Conservation (phyloP, 1,140 invertebrate genomes). For the Euwallacea fornicatus region DNA sequence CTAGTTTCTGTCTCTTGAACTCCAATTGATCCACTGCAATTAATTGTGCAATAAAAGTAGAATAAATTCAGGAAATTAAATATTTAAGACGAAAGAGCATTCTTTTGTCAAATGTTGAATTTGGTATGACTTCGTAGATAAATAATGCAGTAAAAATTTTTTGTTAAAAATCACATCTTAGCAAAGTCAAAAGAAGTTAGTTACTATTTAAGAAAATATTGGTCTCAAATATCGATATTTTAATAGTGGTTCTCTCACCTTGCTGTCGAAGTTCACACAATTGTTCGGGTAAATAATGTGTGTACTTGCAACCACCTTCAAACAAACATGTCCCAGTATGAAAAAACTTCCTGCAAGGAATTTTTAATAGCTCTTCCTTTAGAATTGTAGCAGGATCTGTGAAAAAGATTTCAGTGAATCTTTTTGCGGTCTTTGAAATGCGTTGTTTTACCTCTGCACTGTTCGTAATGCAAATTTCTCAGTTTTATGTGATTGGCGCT, state of each 20-base stretch:
- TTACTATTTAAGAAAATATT: too few species aligned
- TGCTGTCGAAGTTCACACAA: conserved; percentile 58
- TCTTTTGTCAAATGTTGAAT: too few species aligned
- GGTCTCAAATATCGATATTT: too few species aligned
- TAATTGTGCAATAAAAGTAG: neutral
- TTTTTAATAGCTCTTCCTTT: conserved; percentile 62
- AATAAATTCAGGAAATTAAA: too few species aligned
- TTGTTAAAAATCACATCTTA: neutral
- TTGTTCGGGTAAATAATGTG: conserved; percentile 63
- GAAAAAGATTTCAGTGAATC: conserved; percentile 19
- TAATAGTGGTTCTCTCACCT: conserved; percentile 49
- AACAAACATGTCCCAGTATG: conserved; percentile 63
- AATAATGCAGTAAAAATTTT: neutral
- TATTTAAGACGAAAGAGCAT: too few species aligned
- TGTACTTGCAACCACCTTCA: conserved; percentile 63
- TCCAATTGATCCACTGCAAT: conserved; percentile 49
- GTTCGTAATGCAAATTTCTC: conserved; percentile 62
- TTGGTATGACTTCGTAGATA: neutral
- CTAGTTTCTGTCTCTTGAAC: conserved; percentile 37
- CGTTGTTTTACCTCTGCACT: conserved; percentile 60
- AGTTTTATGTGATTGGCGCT: conserved; percentile 64
- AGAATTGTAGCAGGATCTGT: conserved; percentile 63
- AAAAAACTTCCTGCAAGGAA: conserved; percentile 60
- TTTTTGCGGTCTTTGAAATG: neutral
- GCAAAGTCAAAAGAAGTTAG: neutral